Base-by-base conservation (phyloP, 2,888 invertebrate species). In the Torymus auratus region DNA sequence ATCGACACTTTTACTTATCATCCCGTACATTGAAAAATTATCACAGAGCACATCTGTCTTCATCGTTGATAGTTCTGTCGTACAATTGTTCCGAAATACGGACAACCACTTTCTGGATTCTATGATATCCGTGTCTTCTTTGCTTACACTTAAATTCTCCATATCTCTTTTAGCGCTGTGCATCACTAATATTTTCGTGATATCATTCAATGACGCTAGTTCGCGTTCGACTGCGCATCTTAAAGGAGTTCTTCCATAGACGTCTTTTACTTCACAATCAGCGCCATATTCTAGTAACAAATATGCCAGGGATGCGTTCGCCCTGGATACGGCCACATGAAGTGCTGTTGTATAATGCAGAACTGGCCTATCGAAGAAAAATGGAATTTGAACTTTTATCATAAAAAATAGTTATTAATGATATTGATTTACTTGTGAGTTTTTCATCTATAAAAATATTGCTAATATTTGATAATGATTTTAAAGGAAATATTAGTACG, bases 231-330 rank as follows among this genome's bases (percentile, higher is more conserved):
- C 12, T 0, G 80, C 75, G 13, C 55, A 71, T 7, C 10, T 0
- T 1, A 80, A 41, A 0, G 71, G 28, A 2, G 71, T 67, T 56
- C 56, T 65, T n/a, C 71, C 75, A 17, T 67, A 56, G 3, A 67
- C 3, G n/a, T 80, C 70, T 13, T 74, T 75, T 0, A 14, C 11
- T 10, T 64, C 14, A 0, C n/a, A 14, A 55, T 80, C 11, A 2
- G 76, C 80, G 1, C 76, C 76, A n/a, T 41, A 72, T 61, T 71
- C 76, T 3, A 76, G 53, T 2, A 80, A 61, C 7, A 80, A 67
- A 58, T 71, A 67, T 2, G 12, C 12, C 11, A 80, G 14, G 0
- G 53, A 60, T 5, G 55, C 15, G 12, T 67, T 71, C 14, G 65
- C 67, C 15, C 55, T 15, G 0, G 65, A 60, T 28, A 71, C 72